Evolutionary conservation across 2,888 invertebrate species (phyloP), one percentile per base, ranked within the genome.

Genomic region (Leuctra nigra): DNA sequence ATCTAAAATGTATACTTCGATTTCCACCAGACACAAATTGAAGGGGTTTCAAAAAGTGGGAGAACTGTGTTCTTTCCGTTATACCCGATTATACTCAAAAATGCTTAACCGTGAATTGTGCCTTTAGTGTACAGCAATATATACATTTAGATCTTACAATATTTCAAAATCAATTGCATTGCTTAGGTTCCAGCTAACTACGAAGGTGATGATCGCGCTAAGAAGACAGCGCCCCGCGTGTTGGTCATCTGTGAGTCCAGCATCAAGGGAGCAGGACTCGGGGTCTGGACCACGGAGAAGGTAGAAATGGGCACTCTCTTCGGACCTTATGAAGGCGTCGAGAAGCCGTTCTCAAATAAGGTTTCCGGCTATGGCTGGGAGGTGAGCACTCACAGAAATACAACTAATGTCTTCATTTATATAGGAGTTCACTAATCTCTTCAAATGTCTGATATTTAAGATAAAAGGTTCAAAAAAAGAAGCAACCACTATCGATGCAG

Each of bases 261-360:
- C 20, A 68, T 72, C 24, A 63, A 63, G 4, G 62, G 63, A 24
- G 70, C 69, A 24, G 69, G 69, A 9, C 55, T 65, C 2, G 72
- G 72, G 13, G 68, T 69, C 1, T 68, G 65, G 62, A 62, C 69
- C 24, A 59, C 60, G 6, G 59, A 59, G 36, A 54, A 61, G 20
- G 61, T 71, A 41, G 62, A 64, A 16, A 57, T 59, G 3, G 61
- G 69, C n/a, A 63, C 64, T 14, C 59, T 66, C 52, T 70, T 72
- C 65, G 71, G 71, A 4, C 71, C 71, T 1, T 72, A 71, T 61
- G 64, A 65, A 54, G 72, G 71, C 7, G 65, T 62, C 4, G 29
- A 29, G 11, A 50, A 61, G 25, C 61, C 61, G 1, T 46, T 61
- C 6, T 60, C 66, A 56, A 55, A 50, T 9, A 63, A 66, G 24